Base-by-base conservation (phyloP, 2,113 vertebrate genomes). In the Cettia cetti region DNA sequence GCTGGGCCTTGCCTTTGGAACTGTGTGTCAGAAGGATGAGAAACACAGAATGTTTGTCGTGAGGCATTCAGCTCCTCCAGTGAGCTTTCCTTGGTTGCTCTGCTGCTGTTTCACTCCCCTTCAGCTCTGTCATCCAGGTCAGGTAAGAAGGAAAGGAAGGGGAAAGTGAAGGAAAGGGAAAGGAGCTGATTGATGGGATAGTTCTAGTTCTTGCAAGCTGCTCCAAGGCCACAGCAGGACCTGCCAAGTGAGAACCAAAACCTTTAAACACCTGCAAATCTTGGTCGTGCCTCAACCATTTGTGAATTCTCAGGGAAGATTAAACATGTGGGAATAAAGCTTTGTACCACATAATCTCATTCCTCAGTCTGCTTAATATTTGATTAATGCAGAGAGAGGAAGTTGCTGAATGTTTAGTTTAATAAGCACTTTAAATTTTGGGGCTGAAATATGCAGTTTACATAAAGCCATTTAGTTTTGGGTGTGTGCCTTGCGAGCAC, bases 341-440 rank as follows among this genome's bases (percentile, higher is more conserved):
- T 85, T 92, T 61, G 4, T 70, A 54, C 81, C 66, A 47, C 63
- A 54, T 78, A 35, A 86, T 82, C 74, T 94, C 63, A 56, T 94
- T 95, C 90, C 68, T 87, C 59, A 85, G 66, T 61, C 84, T 65
- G 18, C 24, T 87, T 89, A 76, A 30, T 80, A 89, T 65, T 82
- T 94, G 70, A 91, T 93, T 94, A 91, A 90, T 61, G 63, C 53
- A 74, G 84, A 95, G 70, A 94, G 85, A 90, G 74, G 53, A 87
- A 70, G 78, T 28, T 85, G 39, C 75, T 57, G 70, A 72, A 50
- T 61, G 50, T 80, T 87, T 37, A 8, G 20, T 61, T 84, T 89
- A 79, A 89, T 69, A 69, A 85, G 30, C 17, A 22, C 23, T 76
- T 82, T 59, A 31, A 39, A 71, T 63, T 81, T 79, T 64, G 45